Conservation (phyloP, 2,113 vertebrate species). For the Pelodiscus sinensis region DNA sequence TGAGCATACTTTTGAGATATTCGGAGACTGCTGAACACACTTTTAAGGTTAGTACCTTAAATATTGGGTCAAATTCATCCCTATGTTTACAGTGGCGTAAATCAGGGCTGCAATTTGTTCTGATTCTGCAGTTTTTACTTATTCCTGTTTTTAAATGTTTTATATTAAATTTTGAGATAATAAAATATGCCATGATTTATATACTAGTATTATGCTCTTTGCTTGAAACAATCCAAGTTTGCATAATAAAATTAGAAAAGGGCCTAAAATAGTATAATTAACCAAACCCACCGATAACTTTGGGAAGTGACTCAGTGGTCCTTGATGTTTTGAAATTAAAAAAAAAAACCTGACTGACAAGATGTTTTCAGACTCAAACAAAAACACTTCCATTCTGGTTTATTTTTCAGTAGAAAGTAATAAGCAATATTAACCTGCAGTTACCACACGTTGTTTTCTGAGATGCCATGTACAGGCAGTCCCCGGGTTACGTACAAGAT, state of each 20-base stretch:
- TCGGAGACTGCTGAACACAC: neutral
- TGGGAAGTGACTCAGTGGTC: accelerated
- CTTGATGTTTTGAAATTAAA: neutral
- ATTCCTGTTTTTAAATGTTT: neutral
- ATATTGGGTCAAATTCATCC: neutral
- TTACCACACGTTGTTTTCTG: neutral
- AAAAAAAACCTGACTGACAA: neutral
- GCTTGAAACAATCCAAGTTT: neutral
- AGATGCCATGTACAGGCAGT: accelerated
- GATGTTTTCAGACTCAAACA: neutral
- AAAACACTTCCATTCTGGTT: neutral
- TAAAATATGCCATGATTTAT: neutral
- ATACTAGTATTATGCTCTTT: neutral
- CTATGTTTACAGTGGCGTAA: neutral
- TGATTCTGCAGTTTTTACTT: neutral
- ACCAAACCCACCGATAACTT: neutral
- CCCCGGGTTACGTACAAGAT: too few relatives aligned
- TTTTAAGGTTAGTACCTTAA: neutral
- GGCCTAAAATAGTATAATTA: neutral
- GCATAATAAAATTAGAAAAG: neutral
- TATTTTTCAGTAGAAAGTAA: neutral
- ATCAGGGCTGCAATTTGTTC: neutral
- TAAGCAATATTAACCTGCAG: accelerated
- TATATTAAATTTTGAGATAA: neutral
- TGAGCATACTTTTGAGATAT: accelerated